Evolutionary conservation across 2,888 invertebrate genomes (phyloP).

Genomic region (Azorinus chamasolen): DNA sequence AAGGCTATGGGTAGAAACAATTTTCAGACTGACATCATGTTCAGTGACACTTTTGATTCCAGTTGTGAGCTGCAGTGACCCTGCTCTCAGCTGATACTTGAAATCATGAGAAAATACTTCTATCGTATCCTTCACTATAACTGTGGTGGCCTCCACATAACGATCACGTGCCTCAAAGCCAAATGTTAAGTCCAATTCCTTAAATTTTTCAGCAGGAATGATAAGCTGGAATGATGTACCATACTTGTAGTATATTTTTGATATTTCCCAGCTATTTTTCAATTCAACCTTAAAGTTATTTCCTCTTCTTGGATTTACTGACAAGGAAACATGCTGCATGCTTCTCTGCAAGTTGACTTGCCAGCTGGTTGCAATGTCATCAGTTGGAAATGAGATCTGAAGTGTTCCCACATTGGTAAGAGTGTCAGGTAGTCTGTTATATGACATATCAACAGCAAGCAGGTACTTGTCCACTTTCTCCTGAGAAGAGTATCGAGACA

Average conservation of each 20-base stretch:
- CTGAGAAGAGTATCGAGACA: conserved; percentile 25
- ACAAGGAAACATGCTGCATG: conserved; percentile 30
- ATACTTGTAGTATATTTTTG: conserved; percentile 36
- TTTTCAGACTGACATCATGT: conserved; percentile 59
- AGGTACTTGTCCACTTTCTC: conserved; percentile 12
- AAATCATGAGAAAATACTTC: conserved; percentile 55
- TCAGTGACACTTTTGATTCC: conserved; percentile 46
- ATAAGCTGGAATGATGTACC: conserved; percentile 52
- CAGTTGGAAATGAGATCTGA: conserved; percentile 43
- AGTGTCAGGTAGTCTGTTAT: conserved; percentile 16
- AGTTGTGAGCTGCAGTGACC: conserved; percentile 48
- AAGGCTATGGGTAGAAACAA: conserved; percentile 56
- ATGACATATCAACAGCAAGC: conserved; percentile 41
- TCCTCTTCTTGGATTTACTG: conserved; percentile 40
- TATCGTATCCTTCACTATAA: conserved; percentile 60
- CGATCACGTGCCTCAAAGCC: conserved; percentile 63
- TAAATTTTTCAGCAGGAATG: conserved; percentile 63
- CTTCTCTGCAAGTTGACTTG: conserved; percentile 26
- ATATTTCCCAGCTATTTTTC: conserved; percentile 32
- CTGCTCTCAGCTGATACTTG: conserved; percentile 48
- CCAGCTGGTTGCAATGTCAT: conserved; percentile 47
- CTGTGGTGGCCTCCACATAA: conserved; percentile 44
- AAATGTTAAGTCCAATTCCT: conserved; percentile 49
- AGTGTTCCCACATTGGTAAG: conserved; percentile 45
- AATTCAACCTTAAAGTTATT: conserved; percentile 55